A percentile compares a stretch with the other conserved stretches of the same genome.
These are phyloP conservation scores for Camponotus vicinus DNA, from an alignment of 1,140 invertebrate species.

Conservation along the genomic window DNA sequence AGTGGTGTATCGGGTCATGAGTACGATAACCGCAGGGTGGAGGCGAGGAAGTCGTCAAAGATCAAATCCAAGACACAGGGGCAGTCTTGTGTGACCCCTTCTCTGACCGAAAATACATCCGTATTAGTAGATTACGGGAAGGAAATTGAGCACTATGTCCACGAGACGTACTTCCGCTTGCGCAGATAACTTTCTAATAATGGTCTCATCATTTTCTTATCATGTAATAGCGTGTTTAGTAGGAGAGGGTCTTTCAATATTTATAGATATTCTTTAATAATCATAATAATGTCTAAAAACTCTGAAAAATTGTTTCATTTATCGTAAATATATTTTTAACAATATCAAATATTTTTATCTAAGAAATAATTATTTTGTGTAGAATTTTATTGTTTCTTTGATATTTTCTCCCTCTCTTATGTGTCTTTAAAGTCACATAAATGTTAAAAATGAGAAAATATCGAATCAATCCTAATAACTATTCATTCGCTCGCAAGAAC, in stretches of 20 bases:
- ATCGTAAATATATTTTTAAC: background rate
- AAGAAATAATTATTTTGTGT: background rate
- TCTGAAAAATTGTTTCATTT: background rate
- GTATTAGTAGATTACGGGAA: constrained; percentile 58
- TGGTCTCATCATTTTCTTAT: constrained; percentile 17
- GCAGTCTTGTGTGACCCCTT: constrained; percentile 70
- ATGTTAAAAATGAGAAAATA: constrained; percentile 3
- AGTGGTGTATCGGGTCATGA: constrained; percentile 72
- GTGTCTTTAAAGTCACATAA: background rate
- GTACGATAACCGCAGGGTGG: constrained; percentile 69
- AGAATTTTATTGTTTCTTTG: background rate
- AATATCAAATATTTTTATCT: background rate
- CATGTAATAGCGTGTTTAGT: background rate
- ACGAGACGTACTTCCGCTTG: constrained; percentile 39
- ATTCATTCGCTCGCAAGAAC: background rate
- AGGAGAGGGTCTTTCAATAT: background rate
- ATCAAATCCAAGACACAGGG: constrained; percentile 64
- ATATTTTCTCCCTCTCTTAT: background rate
- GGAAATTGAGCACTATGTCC: constrained; percentile 56
- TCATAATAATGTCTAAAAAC: background rate
- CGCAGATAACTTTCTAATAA: constrained; percentile 8
- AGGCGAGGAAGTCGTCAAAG: constrained; percentile 64
- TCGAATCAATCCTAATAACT: background rate
- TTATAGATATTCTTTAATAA: constrained; percentile 4
- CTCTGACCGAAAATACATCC: constrained; percentile 46